These are phyloP conservation scores for Alcedo atthis DNA, from an alignment of 2,797 vertebrate species.

Conservation along the genomic window DNA sequence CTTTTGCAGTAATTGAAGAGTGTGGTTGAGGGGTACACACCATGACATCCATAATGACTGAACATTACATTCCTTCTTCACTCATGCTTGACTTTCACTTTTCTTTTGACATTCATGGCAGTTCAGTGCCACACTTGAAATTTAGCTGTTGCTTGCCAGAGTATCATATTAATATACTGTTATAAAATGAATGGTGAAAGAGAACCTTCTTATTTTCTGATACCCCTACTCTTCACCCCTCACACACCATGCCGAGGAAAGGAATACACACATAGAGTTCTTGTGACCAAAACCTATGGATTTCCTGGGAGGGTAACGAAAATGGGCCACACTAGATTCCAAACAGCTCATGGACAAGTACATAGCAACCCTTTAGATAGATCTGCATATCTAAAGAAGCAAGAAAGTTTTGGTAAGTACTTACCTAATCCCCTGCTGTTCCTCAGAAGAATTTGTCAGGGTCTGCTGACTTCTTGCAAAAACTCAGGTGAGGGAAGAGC, in stretches of 20 bases:
- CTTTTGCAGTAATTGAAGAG: neutral
- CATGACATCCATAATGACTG: neutral
- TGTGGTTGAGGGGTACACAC: neutral
- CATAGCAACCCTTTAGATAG: neutral
- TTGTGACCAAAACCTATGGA: neutral
- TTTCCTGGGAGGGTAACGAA: neutral
- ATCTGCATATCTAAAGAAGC: neutral
- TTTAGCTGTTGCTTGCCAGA: neutral
- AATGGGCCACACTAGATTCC: neutral
- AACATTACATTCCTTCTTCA: neutral
- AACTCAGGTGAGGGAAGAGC: neutral
- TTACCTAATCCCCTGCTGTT: neutral
- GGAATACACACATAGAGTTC: neutral
- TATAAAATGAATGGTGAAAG: neutral
- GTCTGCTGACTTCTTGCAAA: neutral
- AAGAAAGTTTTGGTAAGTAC: neutral
- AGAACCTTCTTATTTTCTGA: neutral
- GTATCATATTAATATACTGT: neutral
- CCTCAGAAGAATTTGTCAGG: neutral
- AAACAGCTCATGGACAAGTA: neutral
- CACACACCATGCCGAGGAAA: neutral
- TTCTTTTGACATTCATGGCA: neutral
- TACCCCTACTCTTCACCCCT: neutral
- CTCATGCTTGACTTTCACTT: neutral
- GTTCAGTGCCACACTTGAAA: neutral